Percentiles rank a stretch among this genome's conserved stretches.
phyloP scores from a whole-genome alignment of 1,140 invertebrate genomes.

The Drosophila sechellia region DNA sequence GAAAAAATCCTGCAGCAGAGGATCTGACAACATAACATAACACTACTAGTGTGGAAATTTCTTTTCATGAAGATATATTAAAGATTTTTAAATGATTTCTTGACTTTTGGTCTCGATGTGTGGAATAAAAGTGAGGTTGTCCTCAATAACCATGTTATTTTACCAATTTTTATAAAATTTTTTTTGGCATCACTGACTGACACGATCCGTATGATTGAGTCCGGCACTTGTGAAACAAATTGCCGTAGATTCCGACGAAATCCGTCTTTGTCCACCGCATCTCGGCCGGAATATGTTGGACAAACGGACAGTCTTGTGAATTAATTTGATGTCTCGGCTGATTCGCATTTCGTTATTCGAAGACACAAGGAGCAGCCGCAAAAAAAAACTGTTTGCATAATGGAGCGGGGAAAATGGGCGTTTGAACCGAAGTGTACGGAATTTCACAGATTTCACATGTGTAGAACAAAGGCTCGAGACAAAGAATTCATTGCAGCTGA shows the following conservation, averaged over 20 bases:
- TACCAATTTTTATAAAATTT: not conserved
- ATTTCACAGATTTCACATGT: constrained; percentile 51
- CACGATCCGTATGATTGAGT: constrained; percentile 57
- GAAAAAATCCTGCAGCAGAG: constrained; percentile 2
- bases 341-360: constrained; percentile 34
- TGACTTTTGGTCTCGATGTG: no score
- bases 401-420: constrained; percentile 42
- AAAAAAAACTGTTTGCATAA: constrained; percentile 24
- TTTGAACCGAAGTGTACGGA: constrained; percentile 22
- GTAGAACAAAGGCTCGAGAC: constrained; percentile 36
- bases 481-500: constrained; percentile 34
- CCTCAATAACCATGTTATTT: no score
- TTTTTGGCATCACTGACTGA: not conserved
- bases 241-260: constrained; percentile 48
- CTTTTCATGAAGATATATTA: not conserved
- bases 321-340: constrained; percentile 55
- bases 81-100: no score
- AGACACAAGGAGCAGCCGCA: constrained; percentile 18
- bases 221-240: constrained; percentile 66
- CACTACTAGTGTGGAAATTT: not conserved
- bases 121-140: no score
- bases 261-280: constrained; percentile 18
- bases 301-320: constrained; percentile 49
- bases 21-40: constrained; percentile 7
- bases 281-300: constrained; percentile 9